Percentiles rank a stretch among this genome's conserved stretches.
phyloP scores from a whole-genome alignment of 2,797 vertebrate species.

The Enteromius argenteus region DNA sequence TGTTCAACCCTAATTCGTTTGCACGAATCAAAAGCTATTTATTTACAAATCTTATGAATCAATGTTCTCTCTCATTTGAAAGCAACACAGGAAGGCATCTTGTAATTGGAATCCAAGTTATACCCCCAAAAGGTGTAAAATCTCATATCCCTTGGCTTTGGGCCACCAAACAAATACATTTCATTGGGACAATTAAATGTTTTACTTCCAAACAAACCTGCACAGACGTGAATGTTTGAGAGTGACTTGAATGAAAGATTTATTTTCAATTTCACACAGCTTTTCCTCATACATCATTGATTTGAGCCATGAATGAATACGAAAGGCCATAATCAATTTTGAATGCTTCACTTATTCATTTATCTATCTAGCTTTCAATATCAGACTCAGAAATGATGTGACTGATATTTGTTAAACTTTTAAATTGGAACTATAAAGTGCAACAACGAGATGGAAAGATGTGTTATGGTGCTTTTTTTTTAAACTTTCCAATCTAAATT shows the following conservation, averaged over 20 bases:
- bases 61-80: constrained; percentile 15
- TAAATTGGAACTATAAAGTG: constrained; percentile 6
- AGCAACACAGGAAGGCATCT: constrained; percentile 3
- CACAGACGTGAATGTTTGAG: constrained; percentile 26
- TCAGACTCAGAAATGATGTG: background rate
- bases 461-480: background rate
- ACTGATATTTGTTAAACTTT: constrained; percentile 18
- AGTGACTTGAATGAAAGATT: constrained; percentile 29
- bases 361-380: constrained; percentile 26
- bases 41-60: constrained; percentile 18
- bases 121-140: constrained; percentile 30
- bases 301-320: constrained; percentile 29
- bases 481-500: constrained; percentile 2
- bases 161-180: constrained; percentile 14
- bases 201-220: constrained; percentile 42
- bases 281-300: constrained; percentile 31
- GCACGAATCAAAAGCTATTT: constrained; percentile 25
- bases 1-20: constrained; percentile 11
- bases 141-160: constrained; percentile 25
- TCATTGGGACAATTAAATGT: constrained; percentile 29
- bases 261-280: constrained; percentile 37
- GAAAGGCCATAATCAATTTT: constrained; percentile 24
- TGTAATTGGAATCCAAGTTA: constrained; percentile 41
- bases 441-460: background rate
- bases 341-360: constrained; percentile 26